Evolutionary conservation across 30 jellyfish, hydroid and myxozoan species (phyloP), one percentile per base, ranked within the genome.

Genomic region (Aurelia sp.): DNA sequence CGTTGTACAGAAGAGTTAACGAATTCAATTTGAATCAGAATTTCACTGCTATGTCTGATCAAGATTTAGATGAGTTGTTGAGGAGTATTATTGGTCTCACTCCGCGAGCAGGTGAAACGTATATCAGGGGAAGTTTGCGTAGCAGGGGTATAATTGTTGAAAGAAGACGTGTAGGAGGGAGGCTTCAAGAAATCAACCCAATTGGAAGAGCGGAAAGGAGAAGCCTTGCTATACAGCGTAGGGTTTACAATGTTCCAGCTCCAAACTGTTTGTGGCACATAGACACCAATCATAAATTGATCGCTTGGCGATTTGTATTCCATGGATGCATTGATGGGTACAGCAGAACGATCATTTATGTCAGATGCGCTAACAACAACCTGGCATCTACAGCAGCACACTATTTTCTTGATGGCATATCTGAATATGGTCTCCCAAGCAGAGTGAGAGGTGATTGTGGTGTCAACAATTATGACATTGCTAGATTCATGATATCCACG

Each of bases 361-460:
- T 82, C 16, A 21, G 30, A 57, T 82, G 92, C 40, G 53, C 68
- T 48, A 4, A 30, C 18, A 82, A 86, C 77, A 86, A 86, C 71
- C 47, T 30, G 71, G 76, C 95, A 52, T 65, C 55, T 9, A 86
- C 95, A 30, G 95, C 72, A 51, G 23, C 47, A 27, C 12, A 41
- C 3, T 62, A 21, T 11, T 86, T 86, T 76, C 62, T 53, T 23
- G 66, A 63, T 41, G 95, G 92, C 21, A 85, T 75, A 4, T 11
- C 18, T 9, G 64, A 21, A 4, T 53, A 31, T 76, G 95, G 90
- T 44, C 50, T 75, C 20, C 95, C 90, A 10, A 37, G 67, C 2
- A 37, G 95, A 13, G 95, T 86, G 21, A 21, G 90, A 15, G 84
- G 90, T 13, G 95, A 86, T 63, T 13, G 70, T 35, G 95, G 95